These are phyloP conservation scores for Heterodera filipjevi DNA, from an alignment of 2,888 invertebrate genomes.

Conservation along the genomic window DNA sequence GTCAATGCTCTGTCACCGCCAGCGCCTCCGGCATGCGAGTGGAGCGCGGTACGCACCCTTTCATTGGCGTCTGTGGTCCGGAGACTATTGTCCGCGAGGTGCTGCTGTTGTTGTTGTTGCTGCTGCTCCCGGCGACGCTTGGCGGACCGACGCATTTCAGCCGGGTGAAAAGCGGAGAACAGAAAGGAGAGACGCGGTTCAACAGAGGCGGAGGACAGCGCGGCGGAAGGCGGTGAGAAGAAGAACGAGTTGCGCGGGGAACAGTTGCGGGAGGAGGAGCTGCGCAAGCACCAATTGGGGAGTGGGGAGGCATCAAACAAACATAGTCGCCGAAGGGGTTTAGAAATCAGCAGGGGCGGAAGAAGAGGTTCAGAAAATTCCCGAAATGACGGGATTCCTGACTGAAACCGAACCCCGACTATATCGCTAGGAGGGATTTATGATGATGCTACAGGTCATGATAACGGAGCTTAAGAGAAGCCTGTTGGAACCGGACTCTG, in stretches of 20 bases:
- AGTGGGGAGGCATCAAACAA: neutral
- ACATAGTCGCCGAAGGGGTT: neutral
- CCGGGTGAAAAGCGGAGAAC: constrained; percentile 7
- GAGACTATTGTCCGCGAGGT: too few relatives aligned
- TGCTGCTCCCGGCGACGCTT: neutral
- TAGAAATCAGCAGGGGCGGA: too few relatives aligned
- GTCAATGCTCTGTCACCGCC: too few relatives aligned
- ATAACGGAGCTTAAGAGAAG: too few relatives aligned
- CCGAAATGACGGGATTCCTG: too few relatives aligned
- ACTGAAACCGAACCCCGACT: too few relatives aligned
- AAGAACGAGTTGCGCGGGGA: neutral
- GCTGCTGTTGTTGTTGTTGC: too few relatives aligned
- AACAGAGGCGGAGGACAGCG: neutral
- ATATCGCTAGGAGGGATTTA: too few relatives aligned
- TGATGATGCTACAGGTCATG: too few relatives aligned
- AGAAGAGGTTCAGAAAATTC: too few relatives aligned
- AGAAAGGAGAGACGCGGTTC: neutral
- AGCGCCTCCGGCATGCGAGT: neutral
- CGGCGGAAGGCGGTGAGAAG: neutral
- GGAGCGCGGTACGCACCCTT: constrained; percentile 6
- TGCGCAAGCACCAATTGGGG: neutral
- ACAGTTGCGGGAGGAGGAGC: neutral
- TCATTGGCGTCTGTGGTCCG: neutral
- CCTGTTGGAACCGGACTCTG: too few relatives aligned
- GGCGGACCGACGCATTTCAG: neutral